phyloP scores from a whole-genome alignment of 1,140 invertebrate species.

The Nasonia giraulti region DNA sequence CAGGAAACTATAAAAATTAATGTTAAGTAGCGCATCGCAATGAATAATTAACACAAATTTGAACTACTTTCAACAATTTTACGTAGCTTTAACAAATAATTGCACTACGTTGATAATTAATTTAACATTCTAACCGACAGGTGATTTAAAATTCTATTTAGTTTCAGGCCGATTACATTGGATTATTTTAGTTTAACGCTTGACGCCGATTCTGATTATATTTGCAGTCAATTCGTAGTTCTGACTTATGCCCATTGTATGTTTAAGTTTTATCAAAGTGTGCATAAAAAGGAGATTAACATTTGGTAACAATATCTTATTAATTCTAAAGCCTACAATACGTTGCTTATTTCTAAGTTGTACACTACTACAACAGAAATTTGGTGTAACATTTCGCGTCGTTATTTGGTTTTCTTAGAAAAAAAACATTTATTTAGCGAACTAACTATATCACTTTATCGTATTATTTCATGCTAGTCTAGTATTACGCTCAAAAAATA shows the following conservation, averaged over 20 bases:
- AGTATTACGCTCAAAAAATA: constrained; percentile 24
- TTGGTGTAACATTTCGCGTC: constrained; percentile 32
- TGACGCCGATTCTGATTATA: neutral
- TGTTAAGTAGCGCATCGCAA: constrained; percentile 27
- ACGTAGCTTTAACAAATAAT: constrained; percentile 44
- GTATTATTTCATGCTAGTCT: constrained; percentile 37
- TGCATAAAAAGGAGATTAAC: constrained; percentile 54
- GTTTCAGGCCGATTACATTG: constrained; percentile 14
- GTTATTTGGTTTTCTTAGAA: constrained; percentile 40
- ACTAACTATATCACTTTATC: constrained; percentile 46
- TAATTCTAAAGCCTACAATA: constrained; percentile 52
- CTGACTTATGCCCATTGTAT: constrained; percentile 7
- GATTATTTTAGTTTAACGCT: neutral
- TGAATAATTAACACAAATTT: constrained; percentile 30
- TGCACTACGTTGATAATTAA: neutral
- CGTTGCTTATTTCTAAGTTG: constrained; percentile 57
- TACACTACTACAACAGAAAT: constrained; percentile 56
- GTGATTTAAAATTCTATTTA: constrained; percentile 14
- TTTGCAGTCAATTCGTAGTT: neutral
- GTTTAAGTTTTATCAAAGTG: constrained; percentile 37
- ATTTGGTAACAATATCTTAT: constrained; percentile 57
- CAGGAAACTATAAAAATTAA: constrained; percentile 33
- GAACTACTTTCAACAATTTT: constrained; percentile 28
- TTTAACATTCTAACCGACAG: constrained; percentile 37
- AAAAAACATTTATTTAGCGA: constrained; percentile 35